Base-by-base conservation (phyloP, 1,140 invertebrate species). In the Apis cerana region DNA sequence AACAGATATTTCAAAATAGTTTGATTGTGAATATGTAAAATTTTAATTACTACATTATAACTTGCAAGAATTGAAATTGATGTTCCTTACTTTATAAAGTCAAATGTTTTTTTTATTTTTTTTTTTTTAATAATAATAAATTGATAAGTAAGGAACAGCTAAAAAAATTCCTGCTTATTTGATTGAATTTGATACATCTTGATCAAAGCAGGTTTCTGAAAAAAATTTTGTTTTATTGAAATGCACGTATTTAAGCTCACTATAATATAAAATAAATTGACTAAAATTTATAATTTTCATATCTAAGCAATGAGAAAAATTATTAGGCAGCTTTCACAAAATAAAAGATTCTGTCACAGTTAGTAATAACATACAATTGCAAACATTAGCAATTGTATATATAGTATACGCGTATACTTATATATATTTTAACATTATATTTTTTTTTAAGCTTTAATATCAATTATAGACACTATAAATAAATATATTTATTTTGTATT, bases 121-220 rank as follows among this genome's bases (percentile, higher is more conserved):
- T 33, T 1, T 17, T 61, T 48, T 61, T 65, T 84, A 27, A 69
- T 61, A n/a, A 52, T 56, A 12, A 68, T 33, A 50, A 67, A 72
- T 59, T 68, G 56, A 54, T 75, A 27, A 48, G 13, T 19, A 80
- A 54, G 27, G 68, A 84, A 75, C 54, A 80, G 70, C n/a, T 77
- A 82, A 54, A 48, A 15, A 54, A 23, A 33, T 82, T n/a, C 67
- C 52, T 71, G 69, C 65, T 65, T 78, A 71, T 21, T 69, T 78
- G 33, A 78, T 33, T 61, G 50, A 86, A 10, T 77, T 85, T 82
- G 59, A 52, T 72, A 74, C 67, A 62, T 82, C 67, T 85, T 85
- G 68, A 75, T 81, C 74, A 85, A 85, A 77, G 74, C 83, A 82
- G 74, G 72, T 82, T 82, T 82, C 83, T 85, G 80, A 76, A 85